Percentiles rank a stretch among this genome's conserved stretches.
These are phyloP conservation scores for Clarias macrocephalus DNA, from an alignment of 2,113 vertebrate genomes.

Conservation along the genomic window DNA sequence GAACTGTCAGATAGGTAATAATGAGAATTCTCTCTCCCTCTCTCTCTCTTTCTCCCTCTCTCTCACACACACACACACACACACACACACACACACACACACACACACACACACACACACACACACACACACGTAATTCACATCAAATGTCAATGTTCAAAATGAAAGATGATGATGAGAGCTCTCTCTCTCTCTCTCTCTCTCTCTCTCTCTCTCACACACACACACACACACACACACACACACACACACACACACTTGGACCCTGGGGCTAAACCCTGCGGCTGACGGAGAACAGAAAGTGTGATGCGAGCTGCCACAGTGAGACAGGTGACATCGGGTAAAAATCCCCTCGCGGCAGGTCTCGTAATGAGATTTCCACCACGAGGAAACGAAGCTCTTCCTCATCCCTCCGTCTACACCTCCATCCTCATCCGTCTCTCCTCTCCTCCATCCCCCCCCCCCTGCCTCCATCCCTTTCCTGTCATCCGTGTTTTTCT, in stretches of 20 bases:
- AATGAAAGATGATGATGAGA: conserved; percentile 8
- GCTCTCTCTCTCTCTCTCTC: neutral
- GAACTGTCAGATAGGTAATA: conserved; percentile 6
- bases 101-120: neutral
- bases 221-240: conserved; percentile 22
- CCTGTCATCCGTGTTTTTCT: neutral
- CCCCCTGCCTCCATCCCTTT: neutral
- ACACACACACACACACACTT: conserved; percentile 37
- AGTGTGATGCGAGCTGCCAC: neutral
- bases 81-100: conserved; percentile 3
- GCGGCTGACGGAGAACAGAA: conserved; percentile 15
- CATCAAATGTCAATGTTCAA: conserved; percentile 13
- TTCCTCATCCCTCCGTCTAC: neutral
- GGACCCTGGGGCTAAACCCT: neutral
- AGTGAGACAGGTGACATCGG: conserved; percentile 11
- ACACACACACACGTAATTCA: neutral
- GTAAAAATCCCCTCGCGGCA: conserved; percentile 22
- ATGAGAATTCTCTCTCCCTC: neutral
- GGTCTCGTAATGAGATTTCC: conserved; percentile 43
- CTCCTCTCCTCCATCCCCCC: neutral
- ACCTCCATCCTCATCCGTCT: conserved; percentile 14
- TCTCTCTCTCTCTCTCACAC: neutral
- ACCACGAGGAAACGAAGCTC: neutral
- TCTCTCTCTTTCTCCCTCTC: neutral
- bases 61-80: conserved; percentile 8